Evolutionary conservation across 2,888 invertebrate genomes (phyloP).

Genomic region (Abscondita cerata): DNA sequence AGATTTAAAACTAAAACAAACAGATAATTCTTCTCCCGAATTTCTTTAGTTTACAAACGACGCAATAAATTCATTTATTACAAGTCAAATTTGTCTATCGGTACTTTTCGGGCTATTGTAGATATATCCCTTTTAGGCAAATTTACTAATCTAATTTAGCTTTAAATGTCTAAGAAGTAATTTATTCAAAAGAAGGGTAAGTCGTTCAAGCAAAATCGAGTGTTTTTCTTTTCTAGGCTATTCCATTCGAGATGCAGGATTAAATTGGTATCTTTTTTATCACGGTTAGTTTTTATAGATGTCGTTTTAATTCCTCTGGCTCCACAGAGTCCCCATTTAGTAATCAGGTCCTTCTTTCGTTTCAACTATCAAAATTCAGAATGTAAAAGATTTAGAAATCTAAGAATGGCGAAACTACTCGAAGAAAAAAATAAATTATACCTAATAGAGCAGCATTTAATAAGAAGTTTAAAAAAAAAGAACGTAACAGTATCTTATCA

Average conservation of each 20-base stretch:
- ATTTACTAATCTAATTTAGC: conserved; percentile 13
- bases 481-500: conserved; percentile 25
- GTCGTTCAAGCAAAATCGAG: conserved; percentile 21
- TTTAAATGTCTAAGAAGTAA: conserved; percentile 21
- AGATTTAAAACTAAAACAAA: no score
- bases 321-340: conserved; percentile 31
- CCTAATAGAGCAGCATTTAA: conserved; percentile 16
- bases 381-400: conserved; percentile 8
- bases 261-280: conserved; percentile 35
- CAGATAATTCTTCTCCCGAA: no score
- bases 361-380: conserved; percentile 6
- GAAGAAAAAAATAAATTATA: conserved; percentile 8
- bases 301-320: conserved; percentile 34
- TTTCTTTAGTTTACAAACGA: no score
- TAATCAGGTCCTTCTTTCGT: conserved; percentile 28
- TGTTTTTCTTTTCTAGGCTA: conserved; percentile 29
- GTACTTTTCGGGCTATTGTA: no score
- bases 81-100: no score
- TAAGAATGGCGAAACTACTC: neutral
- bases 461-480: conserved; percentile 24
- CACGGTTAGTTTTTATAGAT: conserved; percentile 29
- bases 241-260: conserved; percentile 27
- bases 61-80: no score
- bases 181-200: conserved; percentile 26
- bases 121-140: neutral